Evolutionary conservation across 2,113 vertebrate genomes (phyloP), one percentile per base, ranked within the genome.

Genomic region (Butorides virescens): DNA sequence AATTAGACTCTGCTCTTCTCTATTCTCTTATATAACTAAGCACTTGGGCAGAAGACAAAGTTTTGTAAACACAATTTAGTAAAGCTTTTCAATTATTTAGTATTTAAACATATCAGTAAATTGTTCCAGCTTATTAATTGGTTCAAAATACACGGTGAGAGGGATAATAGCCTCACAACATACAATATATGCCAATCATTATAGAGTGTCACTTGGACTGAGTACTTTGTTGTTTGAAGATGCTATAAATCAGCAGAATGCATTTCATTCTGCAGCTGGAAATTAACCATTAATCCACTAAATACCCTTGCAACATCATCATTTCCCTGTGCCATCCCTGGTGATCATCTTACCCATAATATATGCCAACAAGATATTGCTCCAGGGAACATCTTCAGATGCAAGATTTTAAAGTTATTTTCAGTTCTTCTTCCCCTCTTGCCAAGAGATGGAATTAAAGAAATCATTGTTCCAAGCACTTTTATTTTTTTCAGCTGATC

Each of bases 31-130:
- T 10, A n/a, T 81, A 95, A 82, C 49, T 88, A 52, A 95, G 29
- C 37, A 66, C 25, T 71, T 86, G 32, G 3, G 36, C 63, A 52
- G 66, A 71, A 92, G 74, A 68, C 4, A 68, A 81, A 65, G 46
- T 78, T 93, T 86, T 82, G 27, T 44, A 89, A 93, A 85, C 49
- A 49, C 3, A 73, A 27, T 73, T 92, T 88, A 92, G n/a, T 39
- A 91, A 84, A 68, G 22, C 30, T 95, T 95, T 90, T 87, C 32
- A 79, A 39, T 92, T 90, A 42, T 90, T 93, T 82, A 86, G 4
- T 79, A 53, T 88, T 94, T 71, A 91, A 81, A 83, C 14, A 56
- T 77, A 80, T 72, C 15, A 90, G 47, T 88, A 96, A 90, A 82
- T 90, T 79, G 13, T 74, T 89, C 14, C 66, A 85, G 11, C 7